Conservation (phyloP, 2,113 vertebrate species). For the Dolichotis patagonum region DNA sequence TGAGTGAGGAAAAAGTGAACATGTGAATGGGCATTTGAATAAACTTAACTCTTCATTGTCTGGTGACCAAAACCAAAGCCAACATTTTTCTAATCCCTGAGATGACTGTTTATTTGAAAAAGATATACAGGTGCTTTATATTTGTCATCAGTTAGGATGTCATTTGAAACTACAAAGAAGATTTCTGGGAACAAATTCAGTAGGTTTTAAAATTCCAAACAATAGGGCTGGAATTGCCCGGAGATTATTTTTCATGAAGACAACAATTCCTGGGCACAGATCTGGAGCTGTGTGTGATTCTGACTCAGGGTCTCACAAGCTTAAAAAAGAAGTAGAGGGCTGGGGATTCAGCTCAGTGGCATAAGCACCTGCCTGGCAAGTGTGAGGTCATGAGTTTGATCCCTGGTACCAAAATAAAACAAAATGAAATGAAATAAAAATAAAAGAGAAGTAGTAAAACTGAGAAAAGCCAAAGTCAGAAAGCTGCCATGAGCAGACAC, state of each 20-base stretch:
- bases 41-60: background rate
- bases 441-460: constrained; percentile 2
- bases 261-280: background rate
- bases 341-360: too few species aligned
- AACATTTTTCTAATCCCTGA: constrained; percentile 14
- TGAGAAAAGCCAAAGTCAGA: constrained; percentile 25
- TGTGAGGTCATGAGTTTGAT: too few species aligned
- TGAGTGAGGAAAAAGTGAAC: background rate
- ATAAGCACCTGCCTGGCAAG: too few species aligned
- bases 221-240: background rate
- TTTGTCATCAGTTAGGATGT: background rate
- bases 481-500: background rate
- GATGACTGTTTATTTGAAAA: background rate
- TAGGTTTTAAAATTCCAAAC: constrained; percentile 18
- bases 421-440: too few species aligned
- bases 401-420: too few species aligned
- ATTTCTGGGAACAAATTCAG: background rate
- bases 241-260: background rate
- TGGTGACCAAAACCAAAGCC: background rate
- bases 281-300: background rate
- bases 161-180: constrained; percentile 1
- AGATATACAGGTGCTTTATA: background rate
- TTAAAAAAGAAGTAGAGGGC: background rate
- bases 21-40: background rate
- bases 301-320: background rate